A percentile compares a stretch with the other conserved stretches of the same genome.
phyloP scores from a whole-genome alignment of 37 sponge, comb jelly and placozoan genomes.

The Eunapius fragilis region DNA sequence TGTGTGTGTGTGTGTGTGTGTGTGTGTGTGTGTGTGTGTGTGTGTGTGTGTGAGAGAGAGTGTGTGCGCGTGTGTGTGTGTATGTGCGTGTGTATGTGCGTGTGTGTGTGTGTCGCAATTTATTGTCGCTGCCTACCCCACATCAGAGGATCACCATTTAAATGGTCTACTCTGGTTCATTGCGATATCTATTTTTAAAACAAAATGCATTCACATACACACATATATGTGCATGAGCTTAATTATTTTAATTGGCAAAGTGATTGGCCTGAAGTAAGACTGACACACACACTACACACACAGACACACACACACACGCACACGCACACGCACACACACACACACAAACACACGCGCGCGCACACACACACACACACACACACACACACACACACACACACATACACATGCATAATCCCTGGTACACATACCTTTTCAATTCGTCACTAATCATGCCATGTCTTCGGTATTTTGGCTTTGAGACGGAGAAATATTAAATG shows the following conservation, averaged over 20 bases:
- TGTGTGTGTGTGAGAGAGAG: too few species aligned
- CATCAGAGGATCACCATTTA: too few species aligned
- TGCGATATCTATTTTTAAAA: too few species aligned
- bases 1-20: too few species aligned
- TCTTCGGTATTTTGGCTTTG: too few species aligned
- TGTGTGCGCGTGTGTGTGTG: too few species aligned
- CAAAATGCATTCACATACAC: too few species aligned
- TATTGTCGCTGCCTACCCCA: too few species aligned
- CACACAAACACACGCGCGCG: constrained; percentile 17
- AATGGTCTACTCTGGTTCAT: too few species aligned
- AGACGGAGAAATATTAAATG: too few species aligned
- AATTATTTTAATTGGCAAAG: neutral
- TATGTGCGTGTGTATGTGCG: neutral
- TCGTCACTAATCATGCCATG: too few species aligned
- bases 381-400: constrained; percentile 48
- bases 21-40: too few species aligned
- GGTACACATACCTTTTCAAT: neutral
- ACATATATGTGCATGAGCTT: neutral
- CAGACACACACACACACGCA: constrained; percentile 39
- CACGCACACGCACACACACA: constrained; percentile 15
- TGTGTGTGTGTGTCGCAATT: neutral
- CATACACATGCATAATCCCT: constrained; percentile 10
- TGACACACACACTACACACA: constrained; percentile 49
- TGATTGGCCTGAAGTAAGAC: neutral
- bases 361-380: constrained; percentile 37